phyloP scores from a whole-genome alignment of 2,113 vertebrate genomes.

The Epinephelus fuscoguttatus region DNA sequence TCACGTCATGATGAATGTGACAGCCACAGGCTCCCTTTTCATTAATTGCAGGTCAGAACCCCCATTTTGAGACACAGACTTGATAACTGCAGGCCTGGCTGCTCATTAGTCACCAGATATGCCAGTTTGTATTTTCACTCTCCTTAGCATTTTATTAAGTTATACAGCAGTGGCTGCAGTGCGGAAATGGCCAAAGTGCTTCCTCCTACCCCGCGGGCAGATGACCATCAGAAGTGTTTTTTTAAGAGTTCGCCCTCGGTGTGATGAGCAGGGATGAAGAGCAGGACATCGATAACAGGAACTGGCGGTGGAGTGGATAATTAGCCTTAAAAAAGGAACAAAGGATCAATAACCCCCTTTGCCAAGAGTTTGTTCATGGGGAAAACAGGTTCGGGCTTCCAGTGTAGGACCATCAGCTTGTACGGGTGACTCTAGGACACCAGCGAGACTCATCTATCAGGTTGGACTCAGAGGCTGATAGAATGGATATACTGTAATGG shows the following conservation, averaged over 20 bases:
- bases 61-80: slow-evolving; percentile 53
- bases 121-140: slow-evolving; percentile 8
- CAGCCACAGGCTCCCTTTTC: slow-evolving; percentile 42
- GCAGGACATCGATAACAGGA: slow-evolving; percentile 80
- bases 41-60: slow-evolving; percentile 72
- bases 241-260: slow-evolving; percentile 49
- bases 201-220: slow-evolving; percentile 8
- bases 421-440: slow-evolving; percentile 48
- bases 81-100: slow-evolving; percentile 33
- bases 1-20: slow-evolving; percentile 41
- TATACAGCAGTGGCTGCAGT: slow-evolving; percentile 1
- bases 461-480: slow-evolving; percentile 5
- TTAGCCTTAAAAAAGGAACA: slow-evolving; percentile 81
- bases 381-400: slow-evolving; percentile 60
- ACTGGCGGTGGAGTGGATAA: slow-evolving; percentile 80
- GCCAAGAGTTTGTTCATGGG: slow-evolving; percentile 63
- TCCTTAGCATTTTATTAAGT: slow-evolving; percentile 12
- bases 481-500: slow-evolving; percentile 47
- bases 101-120: slow-evolving; percentile 49
- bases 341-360: slow-evolving; percentile 74
- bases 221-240: slow-evolving; percentile 60
- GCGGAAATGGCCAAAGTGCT: slow-evolving; percentile 16
- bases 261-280: slow-evolving; percentile 75
- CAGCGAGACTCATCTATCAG: slow-evolving; percentile 52
- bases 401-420: slow-evolving; percentile 42